Base-by-base conservation (phyloP, 2,888 invertebrate genomes). In the Elmis aenea region DNA sequence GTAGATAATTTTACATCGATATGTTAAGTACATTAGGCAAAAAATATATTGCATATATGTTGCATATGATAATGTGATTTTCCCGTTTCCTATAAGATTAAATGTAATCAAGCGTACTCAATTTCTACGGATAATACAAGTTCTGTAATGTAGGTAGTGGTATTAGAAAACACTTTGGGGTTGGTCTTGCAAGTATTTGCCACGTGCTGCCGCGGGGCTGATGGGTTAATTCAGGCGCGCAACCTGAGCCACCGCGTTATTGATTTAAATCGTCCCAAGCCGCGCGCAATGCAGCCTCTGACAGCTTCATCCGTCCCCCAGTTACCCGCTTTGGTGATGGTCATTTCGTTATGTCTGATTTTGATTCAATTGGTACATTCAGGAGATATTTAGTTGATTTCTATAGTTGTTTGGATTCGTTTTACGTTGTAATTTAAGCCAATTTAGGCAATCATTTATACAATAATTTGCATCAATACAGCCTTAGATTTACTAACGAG, bases 341-440 rank as follows among this genome's bases (percentile, higher is more conserved):
- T 56, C 57, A 57, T 56, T 59, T 57, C 51, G 57, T 58, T 59
- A 52, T 49, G 55, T 56, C 53, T 52, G 57, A 59, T 54, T 50
- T 47, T 43, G 51, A 55, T 57, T 55, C 56, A 53, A 58, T 58
- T 51, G 46, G 45, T 49, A 50, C 52, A 49, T 49, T 47, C 42
- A 41, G 33, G 30, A 33, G 42, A n/a, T n/a, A 45, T 47, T 45
- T 45, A 29, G 40, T 30, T 22, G 40, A 37, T 46, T 51, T 48
- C 46, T 38, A 45, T 38, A 38, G 42, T 46, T 50, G 47, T 45
- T 41, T 40, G 36, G n/a, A n/a, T n/a, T n/a, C n/a, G 38, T 50
- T 50, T 37, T 33, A 42, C 33, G 30, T 25, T 23, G 36, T 36
- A 33, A 36, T 36, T 41, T 36, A 29, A 42, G 33, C 30, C 29